Evolutionary conservation across 2,797 vertebrate species (phyloP), one percentile per base, ranked within the genome.

Genomic region (Myotis vivesi): DNA sequence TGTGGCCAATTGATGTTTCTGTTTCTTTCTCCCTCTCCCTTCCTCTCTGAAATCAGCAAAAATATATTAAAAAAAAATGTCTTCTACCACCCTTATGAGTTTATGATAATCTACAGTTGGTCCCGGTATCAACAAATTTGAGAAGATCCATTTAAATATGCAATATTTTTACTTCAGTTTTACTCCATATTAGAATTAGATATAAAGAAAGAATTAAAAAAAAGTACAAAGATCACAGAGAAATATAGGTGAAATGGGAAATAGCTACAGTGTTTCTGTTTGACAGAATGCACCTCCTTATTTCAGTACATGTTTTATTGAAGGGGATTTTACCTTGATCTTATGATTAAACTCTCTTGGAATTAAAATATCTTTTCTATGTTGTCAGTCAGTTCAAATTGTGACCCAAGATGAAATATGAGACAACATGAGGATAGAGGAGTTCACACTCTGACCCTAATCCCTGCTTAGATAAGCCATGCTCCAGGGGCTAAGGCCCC

Each of bases 291-390:
- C 20, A 57, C 44, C 20, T 91, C 53, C 55, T 69, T 83, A 46
- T 87, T 94, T 96, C 16, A 87, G n/a, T 84, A 86, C 49, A 73
- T 81, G 3, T 33, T 94, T 87, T 96, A 75, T 75, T 73, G 23
- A 87, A 83, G 12, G 33, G 71, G 23, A 62, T 33, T 73, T 87
- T 69, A 75, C 44, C 49, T 94, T 91, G n/a, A 89, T 92, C 92
- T 91, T 88, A 76, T 91, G 93, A 87, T 91, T 88, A 87, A 92
- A 68, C 28, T 72, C 81, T 84, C 30, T 89, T 92, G 51, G 44
- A 92, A 73, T 94, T 76, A 83, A 95, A 89, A n/a, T 72, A 66
- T 59, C 51, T 83, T 86, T 36, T 57, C 13, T 71, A 8, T 80
- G 11, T 84, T 89, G 59, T 92, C 51, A 86, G 3, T 92, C 59